These are phyloP conservation scores for Muscicapa adusta DNA, from an alignment of 2,113 vertebrate species.

Conservation along the genomic window DNA sequence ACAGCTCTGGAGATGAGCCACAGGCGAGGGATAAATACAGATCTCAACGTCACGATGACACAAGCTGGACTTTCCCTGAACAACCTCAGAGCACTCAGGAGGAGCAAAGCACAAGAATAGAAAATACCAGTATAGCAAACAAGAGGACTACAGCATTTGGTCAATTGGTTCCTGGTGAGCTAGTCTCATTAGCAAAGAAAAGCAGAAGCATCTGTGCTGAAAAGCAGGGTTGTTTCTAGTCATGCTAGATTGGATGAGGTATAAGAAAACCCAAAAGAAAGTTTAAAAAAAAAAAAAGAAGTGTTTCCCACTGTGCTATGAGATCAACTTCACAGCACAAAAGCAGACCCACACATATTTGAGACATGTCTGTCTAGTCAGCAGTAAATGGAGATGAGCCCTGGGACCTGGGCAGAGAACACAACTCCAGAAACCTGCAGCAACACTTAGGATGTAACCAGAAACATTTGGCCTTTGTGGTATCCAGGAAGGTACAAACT, in stretches of 20 bases:
- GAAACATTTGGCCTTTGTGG: not conserved
- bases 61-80: not conserved
- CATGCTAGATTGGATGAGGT: not conserved
- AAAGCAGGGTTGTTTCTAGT: not conserved
- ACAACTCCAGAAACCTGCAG: not conserved
- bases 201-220: not conserved
- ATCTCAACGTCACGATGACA: not conserved
- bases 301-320: not conserved
- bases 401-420: not conserved
- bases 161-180: not conserved
- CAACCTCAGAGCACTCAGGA: not conserved
- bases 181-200: not conserved
- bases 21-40: not conserved
- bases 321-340: not conserved
- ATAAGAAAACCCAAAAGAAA: not conserved
- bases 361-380: not conserved
- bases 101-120: not conserved
- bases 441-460: not conserved
- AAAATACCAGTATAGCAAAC: not conserved
- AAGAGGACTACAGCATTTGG: not conserved
- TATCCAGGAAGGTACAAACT: not conserved
- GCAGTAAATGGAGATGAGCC: not conserved
- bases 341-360: not conserved
- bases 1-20: not conserved
- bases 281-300: not conserved